These are phyloP conservation scores for Drosophila glabriapex DNA, from an alignment of 2,888 invertebrate species.

Conservation along the genomic window DNA sequence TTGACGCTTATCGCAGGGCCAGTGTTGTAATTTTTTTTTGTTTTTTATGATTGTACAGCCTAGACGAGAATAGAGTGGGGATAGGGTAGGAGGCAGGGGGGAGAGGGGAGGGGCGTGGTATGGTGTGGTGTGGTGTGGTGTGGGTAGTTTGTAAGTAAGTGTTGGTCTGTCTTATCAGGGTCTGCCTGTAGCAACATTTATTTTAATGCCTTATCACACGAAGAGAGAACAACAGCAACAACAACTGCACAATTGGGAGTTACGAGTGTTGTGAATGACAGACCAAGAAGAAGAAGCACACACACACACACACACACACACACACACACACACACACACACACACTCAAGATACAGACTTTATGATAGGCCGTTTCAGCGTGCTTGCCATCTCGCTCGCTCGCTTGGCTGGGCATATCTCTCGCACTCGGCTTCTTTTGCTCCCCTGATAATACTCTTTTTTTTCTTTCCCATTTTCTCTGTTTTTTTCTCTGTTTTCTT, in stretches of 20 bases:
- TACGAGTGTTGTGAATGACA: constrained; percentile 72
- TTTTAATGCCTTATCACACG: constrained; percentile 80
- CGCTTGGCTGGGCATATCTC: neutral
- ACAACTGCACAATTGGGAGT: constrained; percentile 79
- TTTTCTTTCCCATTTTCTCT: neutral
- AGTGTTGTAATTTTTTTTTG: constrained; percentile 39
- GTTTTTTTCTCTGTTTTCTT: constrained; percentile 28
- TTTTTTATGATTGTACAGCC: constrained; percentile 28
- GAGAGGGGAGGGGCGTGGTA: constrained; percentile 14
- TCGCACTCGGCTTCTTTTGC: constrained; percentile 24
- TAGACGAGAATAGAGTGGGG: constrained; percentile 3
- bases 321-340: neutral
- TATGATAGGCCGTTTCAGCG: constrained; percentile 53
- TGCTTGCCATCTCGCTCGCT: constrained; percentile 34
- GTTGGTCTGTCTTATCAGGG: constrained; percentile 70
- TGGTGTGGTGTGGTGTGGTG: constrained; percentile 12
- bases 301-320: neutral
- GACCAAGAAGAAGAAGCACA: constrained; percentile 6
- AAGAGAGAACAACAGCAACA: constrained; percentile 10
- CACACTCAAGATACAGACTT: constrained; percentile 29
- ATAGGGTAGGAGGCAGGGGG: neutral
- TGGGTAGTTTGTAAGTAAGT: constrained; percentile 37
- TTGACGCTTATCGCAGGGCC: constrained; percentile 56
- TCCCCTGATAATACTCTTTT: constrained; percentile 66
- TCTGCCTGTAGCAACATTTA: constrained; percentile 76